These are phyloP conservation scores for Vanacampus margaritifer DNA, from an alignment of 2,113 vertebrate species.

Conservation along the genomic window DNA sequence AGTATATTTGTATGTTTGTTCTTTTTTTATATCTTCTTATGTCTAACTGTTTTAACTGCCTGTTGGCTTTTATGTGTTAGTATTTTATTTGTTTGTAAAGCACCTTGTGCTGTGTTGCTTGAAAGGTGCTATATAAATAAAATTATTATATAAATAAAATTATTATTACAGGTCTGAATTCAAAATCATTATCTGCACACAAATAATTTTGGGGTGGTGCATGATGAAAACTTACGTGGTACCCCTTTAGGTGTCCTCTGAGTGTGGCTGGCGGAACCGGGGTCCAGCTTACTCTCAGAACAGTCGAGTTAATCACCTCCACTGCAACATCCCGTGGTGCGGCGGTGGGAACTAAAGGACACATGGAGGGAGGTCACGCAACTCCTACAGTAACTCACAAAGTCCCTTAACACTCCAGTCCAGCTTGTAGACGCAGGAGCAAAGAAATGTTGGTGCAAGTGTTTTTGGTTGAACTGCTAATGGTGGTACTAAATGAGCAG, in stretches of 20 bases:
- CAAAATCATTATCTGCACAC: too few species aligned
- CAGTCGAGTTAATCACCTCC: slow-evolving; percentile 81
- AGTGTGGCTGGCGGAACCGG: slow-evolving; percentile 79
- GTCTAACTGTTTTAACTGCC: too few species aligned
- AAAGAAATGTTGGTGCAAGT: background rate
- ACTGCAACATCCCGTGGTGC: slow-evolving; percentile 79
- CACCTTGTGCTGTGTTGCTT: too few species aligned
- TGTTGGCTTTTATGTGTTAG: too few species aligned
- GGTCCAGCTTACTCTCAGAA: slow-evolving; percentile 84
- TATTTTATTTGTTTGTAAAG: too few species aligned
- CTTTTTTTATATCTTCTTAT: too few species aligned
- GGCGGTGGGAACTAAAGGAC: slow-evolving; percentile 81
- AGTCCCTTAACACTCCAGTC: background rate
- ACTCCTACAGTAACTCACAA: background rate
- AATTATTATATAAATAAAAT: too few species aligned
- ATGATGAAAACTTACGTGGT: slow-evolving; percentile 75
- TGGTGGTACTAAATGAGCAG: slow-evolving; percentile 4
- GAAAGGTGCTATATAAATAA: too few species aligned
- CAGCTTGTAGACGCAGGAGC: background rate
- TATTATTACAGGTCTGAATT: too few species aligned
- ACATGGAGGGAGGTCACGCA: slow-evolving; percentile 12
- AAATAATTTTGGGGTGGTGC: background rate
- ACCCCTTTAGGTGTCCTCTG: slow-evolving; percentile 85
- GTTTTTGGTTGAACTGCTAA: background rate
- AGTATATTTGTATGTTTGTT: too few species aligned